Evolutionary conservation across 2,888 invertebrate species (phyloP).

Genomic region (Callosobruchus maculatus): DNA sequence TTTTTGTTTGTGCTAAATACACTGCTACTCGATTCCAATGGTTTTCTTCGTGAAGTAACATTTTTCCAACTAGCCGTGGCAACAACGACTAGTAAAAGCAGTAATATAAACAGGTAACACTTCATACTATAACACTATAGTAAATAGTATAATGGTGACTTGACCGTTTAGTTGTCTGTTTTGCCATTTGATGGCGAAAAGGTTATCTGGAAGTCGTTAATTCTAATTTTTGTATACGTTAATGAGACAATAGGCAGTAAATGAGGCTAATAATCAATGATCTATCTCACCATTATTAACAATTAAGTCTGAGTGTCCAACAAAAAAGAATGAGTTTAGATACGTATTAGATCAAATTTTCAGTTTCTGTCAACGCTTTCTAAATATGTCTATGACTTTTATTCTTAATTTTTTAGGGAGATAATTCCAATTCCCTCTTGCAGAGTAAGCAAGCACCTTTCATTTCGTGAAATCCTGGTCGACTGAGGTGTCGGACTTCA

Average conservation of each 20-base stretch:
- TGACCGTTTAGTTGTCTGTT: not conserved
- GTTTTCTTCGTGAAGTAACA: not conserved
- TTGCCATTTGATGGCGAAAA: not conserved
- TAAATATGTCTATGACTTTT: no score
- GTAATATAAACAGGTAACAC: not conserved
- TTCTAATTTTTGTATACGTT: not conserved
- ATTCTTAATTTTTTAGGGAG: no score
- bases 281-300: not conserved
- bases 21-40: not conserved
- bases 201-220: not conserved
- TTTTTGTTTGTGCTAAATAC: not conserved
- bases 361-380: no score
- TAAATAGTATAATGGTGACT: no score
- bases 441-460: no score
- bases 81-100: no score
- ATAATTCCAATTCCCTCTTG: no score
- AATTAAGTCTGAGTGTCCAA: not conserved
- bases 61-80: no score
- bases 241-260: conserved; percentile 58
- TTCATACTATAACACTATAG: not conserved
- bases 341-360: no score
- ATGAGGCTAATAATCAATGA: conserved; percentile 62
- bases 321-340: no score
- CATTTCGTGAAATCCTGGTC: no score
- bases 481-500: no score